Percentiles rank a stretch among this genome's conserved stretches.
phyloP scores from a whole-genome alignment of 2,888 invertebrate genomes.

The Falcaria lacertinaria region DNA sequence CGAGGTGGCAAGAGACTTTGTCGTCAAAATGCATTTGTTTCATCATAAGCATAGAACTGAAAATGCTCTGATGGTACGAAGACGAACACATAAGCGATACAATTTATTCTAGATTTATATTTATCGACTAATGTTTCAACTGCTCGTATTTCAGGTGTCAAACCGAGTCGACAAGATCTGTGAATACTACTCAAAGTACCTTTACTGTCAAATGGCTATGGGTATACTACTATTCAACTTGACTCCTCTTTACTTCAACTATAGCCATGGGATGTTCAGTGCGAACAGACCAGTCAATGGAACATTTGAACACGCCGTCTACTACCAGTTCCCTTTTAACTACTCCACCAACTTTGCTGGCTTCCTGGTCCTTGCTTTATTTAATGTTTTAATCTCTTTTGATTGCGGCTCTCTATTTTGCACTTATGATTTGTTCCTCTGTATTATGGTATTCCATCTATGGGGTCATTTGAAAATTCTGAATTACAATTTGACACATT shows the following conservation, averaged over 20 bases:
- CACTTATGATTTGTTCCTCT: constrained; percentile 23
- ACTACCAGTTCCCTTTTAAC: neutral
- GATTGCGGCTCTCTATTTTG: constrained; percentile 6
- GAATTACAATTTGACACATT: constrained; percentile 17
- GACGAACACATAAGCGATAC: too few relatives aligned
- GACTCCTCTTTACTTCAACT: neutral
- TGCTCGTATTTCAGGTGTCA: neutral
- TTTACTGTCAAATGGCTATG: neutral
- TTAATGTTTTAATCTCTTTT: neutral
- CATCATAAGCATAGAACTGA: neutral
- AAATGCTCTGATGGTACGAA: neutral
- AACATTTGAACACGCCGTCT: neutral
- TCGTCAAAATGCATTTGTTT: neutral
- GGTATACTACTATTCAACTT: neutral
- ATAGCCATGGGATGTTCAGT: neutral
- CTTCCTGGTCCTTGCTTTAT: neutral
- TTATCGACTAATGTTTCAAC: neutral
- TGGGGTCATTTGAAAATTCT: constrained; percentile 31
- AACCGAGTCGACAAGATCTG: neutral
- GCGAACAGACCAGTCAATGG: neutral
- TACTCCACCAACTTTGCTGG: neutral
- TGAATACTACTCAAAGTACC: neutral
- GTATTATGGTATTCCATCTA: constrained; percentile 24
- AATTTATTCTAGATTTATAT: neutral
- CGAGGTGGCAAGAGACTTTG: neutral